These are phyloP conservation scores for Aeoliscus strigatus DNA, from an alignment of 2,797 vertebrate species.

Conservation along the genomic window DNA sequence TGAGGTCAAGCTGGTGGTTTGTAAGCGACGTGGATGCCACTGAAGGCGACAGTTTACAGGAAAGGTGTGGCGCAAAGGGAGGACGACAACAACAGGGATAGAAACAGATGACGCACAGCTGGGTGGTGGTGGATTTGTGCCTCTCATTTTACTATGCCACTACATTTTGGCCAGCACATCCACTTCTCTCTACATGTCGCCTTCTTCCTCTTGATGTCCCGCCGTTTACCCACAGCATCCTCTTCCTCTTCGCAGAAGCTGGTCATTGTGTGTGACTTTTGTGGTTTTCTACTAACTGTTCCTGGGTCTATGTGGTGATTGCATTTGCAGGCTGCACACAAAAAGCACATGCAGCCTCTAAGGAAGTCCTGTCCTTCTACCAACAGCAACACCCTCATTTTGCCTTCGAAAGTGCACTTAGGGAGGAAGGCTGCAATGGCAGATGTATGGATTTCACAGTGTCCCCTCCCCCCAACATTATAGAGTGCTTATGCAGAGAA, in stretches of 20 bases:
- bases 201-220: constrained; percentile 1
- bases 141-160: constrained; percentile 9
- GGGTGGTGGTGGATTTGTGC: constrained; percentile 16
- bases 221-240: not conserved
- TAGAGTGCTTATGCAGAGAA: constrained; percentile 53
- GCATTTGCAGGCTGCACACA: constrained; percentile 11
- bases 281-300: not conserved
- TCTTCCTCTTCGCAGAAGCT: constrained; percentile 4
- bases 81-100: constrained; percentile 10
- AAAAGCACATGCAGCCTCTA: constrained; percentile 19
- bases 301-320: constrained; percentile 6
- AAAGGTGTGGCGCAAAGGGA: constrained; percentile 7
- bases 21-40: too few species aligned
- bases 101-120: constrained; percentile 7
- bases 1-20: not conserved
- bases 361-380: not conserved
- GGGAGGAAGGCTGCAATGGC: constrained; percentile 22
- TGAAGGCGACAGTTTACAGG: constrained; percentile 8
- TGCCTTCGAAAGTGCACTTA: constrained; percentile 20
- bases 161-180: not conserved
- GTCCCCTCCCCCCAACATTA: constrained; percentile 29
- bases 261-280: not conserved
- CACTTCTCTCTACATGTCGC: not conserved
- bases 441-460: constrained; percentile 49
- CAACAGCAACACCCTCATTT: constrained; percentile 24